Evolutionary conservation across 1,140 invertebrate species (phyloP), one percentile per base, ranked within the genome.

Genomic region (Cyclina sinensis): DNA sequence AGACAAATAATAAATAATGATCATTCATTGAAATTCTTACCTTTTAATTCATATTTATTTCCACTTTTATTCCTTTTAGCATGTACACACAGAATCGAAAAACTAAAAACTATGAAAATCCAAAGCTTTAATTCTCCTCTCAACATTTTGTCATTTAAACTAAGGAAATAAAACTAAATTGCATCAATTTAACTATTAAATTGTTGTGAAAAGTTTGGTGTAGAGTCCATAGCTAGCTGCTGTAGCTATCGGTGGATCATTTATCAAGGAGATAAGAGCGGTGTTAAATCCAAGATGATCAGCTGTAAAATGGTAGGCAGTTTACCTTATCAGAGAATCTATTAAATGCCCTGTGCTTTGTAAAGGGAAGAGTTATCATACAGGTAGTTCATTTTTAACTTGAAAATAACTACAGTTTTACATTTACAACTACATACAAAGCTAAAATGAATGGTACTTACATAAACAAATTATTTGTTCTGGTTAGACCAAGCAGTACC

Each of bases 91-190:
- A 70, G 32, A 70, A 35, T 37, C 65, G 18, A 3, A 27, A 70
- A 70, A 70, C n/a, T 18, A 16, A 70, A 37, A 70, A 70, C 32
- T 70, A 70, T 37, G 24, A 70, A 70, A 70, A 70, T 70, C 65
- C 65, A 70, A 70, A 35, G 18, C 30, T 39, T 70, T 21, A 37
- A 39, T 18, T 37, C 16, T 37, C 18, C 1, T 37, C 16, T 21
- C 18, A 14, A 2, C 65, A 70, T 70, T 70, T 70, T 70, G 32
- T n/a, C 27, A 24, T 62, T 62, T 7, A 7, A 7, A 7, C 43
- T n/a, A n/a, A n/a, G n/a, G n/a, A 43, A 4, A 43, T 43, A 43
- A 14, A 43, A 43, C 43, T 43, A 43, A 43, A 43, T 43, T 43
- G 43, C 5, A 43, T 43, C 43, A 43, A 43, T 43, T 43, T 43